A percentile compares a stretch with the other conserved stretches of the same genome.
phyloP scores from a whole-genome alignment of 2,888 invertebrate genomes.

The Acleris emargana region DNA sequence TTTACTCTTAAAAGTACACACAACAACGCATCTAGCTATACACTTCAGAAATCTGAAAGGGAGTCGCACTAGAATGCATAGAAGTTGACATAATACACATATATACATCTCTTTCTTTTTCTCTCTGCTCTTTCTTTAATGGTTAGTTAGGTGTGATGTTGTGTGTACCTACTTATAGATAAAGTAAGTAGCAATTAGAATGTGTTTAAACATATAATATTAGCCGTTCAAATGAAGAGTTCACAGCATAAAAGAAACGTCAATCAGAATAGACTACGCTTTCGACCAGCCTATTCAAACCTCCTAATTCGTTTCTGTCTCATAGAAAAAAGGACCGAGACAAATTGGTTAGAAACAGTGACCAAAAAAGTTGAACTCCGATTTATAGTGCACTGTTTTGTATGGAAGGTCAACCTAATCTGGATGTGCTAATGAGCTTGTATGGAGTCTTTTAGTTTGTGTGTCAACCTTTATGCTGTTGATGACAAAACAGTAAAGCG shows the following conservation, averaged over 20 bases:
- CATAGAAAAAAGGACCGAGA: neutral
- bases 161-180: too few relatives aligned
- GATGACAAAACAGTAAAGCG: conserved; percentile 14
- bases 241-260: neutral
- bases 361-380: neutral
- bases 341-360: conserved; percentile 3
- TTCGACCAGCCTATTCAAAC: conserved; percentile 6
- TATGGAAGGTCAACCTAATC: neutral
- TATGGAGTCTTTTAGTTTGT: conserved; percentile 16
- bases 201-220: neutral
- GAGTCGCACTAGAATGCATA: too few relatives aligned
- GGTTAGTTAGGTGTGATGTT: too few relatives aligned
- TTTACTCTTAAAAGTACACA: too few relatives aligned
- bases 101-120: too few relatives aligned
- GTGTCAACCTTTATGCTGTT: conserved; percentile 23
- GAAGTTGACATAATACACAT: too few relatives aligned
- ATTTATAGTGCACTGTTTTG: too few relatives aligned
- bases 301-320: conserved; percentile 2
- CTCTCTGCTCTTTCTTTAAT: too few relatives aligned
- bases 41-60: too few relatives aligned
- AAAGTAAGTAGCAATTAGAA: too few relatives aligned
- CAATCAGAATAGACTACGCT: conserved; percentile 14
- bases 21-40: too few relatives aligned
- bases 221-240: neutral
- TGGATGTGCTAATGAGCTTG: conserved; percentile 4